These are phyloP conservation scores for Dynastes tityus DNA, from an alignment of 2,888 invertebrate species.

Conservation along the genomic window DNA sequence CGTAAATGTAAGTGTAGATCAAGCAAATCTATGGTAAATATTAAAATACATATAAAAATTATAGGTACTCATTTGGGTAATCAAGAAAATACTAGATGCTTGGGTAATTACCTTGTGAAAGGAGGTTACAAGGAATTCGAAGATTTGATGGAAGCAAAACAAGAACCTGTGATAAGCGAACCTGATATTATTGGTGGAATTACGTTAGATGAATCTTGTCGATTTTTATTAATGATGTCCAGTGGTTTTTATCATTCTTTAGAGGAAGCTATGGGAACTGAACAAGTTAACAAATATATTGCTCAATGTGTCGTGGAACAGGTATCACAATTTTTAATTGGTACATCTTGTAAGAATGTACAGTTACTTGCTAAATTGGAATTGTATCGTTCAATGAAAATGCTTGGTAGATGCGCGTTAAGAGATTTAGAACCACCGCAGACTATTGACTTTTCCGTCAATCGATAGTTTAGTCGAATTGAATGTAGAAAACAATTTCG, in stretches of 20 bases:
- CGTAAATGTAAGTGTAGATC: slow-evolving; percentile 73
- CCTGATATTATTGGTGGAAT: slow-evolving; percentile 90
- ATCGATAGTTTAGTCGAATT: too few relatives aligned
- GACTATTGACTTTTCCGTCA: too few relatives aligned
- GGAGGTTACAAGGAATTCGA: slow-evolving; percentile 89
- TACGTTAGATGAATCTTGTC: slow-evolving; percentile 82
- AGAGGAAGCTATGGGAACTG: slow-evolving; percentile 83
- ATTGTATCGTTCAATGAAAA: too few relatives aligned
- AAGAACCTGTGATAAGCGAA: slow-evolving; percentile 87
- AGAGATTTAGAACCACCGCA: too few relatives aligned
- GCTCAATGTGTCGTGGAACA: slow-evolving; percentile 87
- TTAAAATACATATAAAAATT: background rate
- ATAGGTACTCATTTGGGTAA: slow-evolving; percentile 82
- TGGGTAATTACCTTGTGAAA: slow-evolving; percentile 91
- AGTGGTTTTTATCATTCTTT: slow-evolving; percentile 88
- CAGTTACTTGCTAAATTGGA: too few relatives aligned
- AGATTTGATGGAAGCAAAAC: slow-evolving; percentile 77
- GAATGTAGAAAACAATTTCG: too few relatives aligned
- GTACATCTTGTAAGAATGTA: too few relatives aligned
- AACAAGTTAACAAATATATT: slow-evolving; percentile 87
- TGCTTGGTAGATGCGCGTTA: too few relatives aligned
- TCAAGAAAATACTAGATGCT: slow-evolving; percentile 86
- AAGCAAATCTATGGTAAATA: slow-evolving; percentile 17
- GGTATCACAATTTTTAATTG: slow-evolving; percentile 64
- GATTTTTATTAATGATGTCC: slow-evolving; percentile 89